Conservation (phyloP, 2,888 invertebrate species). For the Melipona beecheii region DNA sequence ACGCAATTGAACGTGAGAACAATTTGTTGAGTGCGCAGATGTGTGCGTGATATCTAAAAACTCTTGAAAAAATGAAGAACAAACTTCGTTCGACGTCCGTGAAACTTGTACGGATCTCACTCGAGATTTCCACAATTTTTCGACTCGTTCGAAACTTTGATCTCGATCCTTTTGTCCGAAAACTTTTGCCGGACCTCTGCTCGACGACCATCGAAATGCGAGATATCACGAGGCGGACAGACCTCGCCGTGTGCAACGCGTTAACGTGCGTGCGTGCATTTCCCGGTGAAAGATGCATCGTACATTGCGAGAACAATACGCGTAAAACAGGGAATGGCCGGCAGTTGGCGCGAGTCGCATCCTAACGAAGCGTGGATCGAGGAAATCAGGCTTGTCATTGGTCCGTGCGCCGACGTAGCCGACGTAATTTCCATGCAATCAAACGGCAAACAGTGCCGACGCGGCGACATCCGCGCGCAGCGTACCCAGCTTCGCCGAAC, state of each 20-base stretch:
- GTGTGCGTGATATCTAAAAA: no score
- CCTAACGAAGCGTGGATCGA: slow-evolving; percentile 51
- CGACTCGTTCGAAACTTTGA: no score
- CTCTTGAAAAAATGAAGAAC: no score
- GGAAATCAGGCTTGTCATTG: slow-evolving; percentile 65
- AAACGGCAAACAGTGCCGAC: slow-evolving; percentile 68
- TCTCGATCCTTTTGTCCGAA: no score
- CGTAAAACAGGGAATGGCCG: background rate
- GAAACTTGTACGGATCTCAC: no score
- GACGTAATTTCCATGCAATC: slow-evolving; percentile 75
- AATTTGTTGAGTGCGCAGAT: background rate
- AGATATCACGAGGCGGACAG: background rate
- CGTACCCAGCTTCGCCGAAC: slow-evolving; percentile 37
- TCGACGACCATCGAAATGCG: background rate
- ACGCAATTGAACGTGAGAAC: background rate
- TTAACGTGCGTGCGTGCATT: background rate
- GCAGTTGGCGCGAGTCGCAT: slow-evolving; percentile 11
- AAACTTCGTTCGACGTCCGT: no score
- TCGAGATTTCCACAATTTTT: no score
- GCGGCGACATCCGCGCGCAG: slow-evolving; percentile 21
- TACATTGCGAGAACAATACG: background rate
- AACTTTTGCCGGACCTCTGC: no score
- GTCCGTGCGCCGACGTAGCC: slow-evolving; percentile 50
- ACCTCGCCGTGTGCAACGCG: background rate
- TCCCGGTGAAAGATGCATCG: background rate